Base-by-base conservation (phyloP, 1,140 invertebrate species). In the Orchestia grillus region DNA sequence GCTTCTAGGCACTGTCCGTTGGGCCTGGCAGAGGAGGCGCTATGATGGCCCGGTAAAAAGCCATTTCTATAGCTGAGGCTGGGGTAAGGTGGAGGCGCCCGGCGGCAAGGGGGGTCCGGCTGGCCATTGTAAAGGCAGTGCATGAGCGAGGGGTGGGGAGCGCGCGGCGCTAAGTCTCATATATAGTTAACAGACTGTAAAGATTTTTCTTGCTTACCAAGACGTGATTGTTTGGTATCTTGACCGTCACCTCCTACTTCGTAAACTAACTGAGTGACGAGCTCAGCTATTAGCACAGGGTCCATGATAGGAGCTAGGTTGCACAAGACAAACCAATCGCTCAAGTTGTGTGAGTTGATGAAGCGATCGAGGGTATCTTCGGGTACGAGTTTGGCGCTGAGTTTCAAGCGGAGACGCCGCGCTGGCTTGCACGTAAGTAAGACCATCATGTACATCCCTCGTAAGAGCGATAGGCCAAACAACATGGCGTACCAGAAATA, bases 141-240 rank as follows among this genome's bases (percentile, higher is more conserved):
- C 96, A 96, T 96, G 96, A 96, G 96, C 96, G 96, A 96, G 96
- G 96, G 96, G 91, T 96, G 96, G 96, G 96, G 96, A 96, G 96
- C 95, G 96, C 96, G 96, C 96, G 96, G 96, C 96, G 96, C 96
- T 97, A 96, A 96, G 96, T 97, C 96, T 97, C 96, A 97, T 97
- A 97, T 97, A 96, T 97, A 97, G 96, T 97, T 97, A n/a, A 96
- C 96, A 77, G 96, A 97, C 96, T 97, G 96, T 57, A 97, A 96
- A 95, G 96, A 97, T 96, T 97, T 97, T 87, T 97, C 96, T 96
- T 97, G 96, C 95, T 97, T 97, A 57, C 96, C 96, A 88, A 97
- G 96, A 95, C 96, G 96, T 94, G 96, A 97, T 92, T 96, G 96
- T 95, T 97, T 97, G n/a, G 96, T 96, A 91, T 97, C 96, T 36